phyloP scores from a whole-genome alignment of 2,113 vertebrate species.

The Phalacrocorax aristotelis region DNA sequence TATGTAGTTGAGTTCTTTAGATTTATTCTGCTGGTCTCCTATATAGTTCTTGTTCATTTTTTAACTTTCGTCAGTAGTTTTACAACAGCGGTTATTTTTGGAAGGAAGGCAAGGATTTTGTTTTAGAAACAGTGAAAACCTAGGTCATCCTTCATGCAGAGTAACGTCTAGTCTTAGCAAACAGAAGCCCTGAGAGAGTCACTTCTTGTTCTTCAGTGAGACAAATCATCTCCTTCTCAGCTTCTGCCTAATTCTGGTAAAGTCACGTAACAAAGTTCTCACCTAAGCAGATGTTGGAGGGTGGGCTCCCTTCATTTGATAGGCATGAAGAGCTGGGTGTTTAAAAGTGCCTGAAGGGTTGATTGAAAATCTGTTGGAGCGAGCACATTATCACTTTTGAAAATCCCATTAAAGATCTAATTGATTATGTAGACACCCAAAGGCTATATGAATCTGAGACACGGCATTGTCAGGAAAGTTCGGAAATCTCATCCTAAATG shows the following conservation, averaged over 20 bases:
- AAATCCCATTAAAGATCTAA: background rate
- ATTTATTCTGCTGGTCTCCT: background rate
- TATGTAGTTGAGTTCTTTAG: background rate
- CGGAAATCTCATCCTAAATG: background rate
- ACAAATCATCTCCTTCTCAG: background rate
- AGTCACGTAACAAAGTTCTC: background rate
- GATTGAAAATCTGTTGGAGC: background rate
- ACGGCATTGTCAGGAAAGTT: background rate
- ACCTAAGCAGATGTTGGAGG: background rate
- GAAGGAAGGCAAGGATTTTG: background rate
- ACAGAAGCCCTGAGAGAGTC: background rate
- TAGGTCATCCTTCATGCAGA: background rate
- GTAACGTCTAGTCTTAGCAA: background rate
- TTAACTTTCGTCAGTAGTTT: background rate
- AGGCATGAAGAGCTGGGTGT: background rate
- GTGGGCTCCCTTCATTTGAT: background rate
- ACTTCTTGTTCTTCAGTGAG: background rate
- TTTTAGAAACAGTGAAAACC: background rate
- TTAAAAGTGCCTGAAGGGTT: background rate
- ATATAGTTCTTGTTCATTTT: background rate
- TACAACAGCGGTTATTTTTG: background rate
- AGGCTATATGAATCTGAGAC: background rate
- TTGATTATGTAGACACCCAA: background rate
- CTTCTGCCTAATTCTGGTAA: background rate
- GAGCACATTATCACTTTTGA: background rate